phyloP scores from a whole-genome alignment of 2,113 vertebrate genomes.

The Tympanuchus pallidicinctus region DNA sequence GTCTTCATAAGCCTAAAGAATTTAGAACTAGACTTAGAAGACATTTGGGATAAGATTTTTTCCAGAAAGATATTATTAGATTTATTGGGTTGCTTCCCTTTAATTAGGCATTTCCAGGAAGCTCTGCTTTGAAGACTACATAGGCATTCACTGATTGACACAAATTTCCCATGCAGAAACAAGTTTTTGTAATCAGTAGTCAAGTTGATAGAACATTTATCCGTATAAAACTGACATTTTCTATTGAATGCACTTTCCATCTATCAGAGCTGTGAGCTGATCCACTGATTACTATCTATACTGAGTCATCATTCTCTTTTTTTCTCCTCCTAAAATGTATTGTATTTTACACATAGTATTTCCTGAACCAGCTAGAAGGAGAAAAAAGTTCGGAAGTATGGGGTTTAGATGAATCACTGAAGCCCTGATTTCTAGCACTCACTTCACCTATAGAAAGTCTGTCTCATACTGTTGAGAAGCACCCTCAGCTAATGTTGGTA shows the following conservation, averaged over 20 bases:
- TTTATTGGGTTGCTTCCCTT: neutral
- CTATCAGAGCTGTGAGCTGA: neutral
- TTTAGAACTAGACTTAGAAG: neutral
- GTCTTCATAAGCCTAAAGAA: neutral
- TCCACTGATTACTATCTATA: neutral
- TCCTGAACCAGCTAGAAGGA: neutral
- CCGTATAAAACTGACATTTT: neutral
- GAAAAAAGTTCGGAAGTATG: neutral
- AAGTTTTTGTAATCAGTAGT: neutral
- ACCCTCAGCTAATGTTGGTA: constrained; percentile 40
- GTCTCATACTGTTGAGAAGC: neutral
- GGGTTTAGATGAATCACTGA: neutral
- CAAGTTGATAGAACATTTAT: neutral
- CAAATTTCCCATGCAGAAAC: neutral
- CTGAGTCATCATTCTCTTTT: neutral
- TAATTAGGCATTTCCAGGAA: neutral
- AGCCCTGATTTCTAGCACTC: neutral
- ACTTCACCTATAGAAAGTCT: constrained; percentile 7
- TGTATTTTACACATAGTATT: neutral
- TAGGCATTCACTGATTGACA: neutral
- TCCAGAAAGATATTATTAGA: neutral
- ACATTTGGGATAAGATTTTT: neutral
- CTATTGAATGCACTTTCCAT: neutral
- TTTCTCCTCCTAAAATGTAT: neutral
- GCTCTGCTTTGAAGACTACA: neutral